A percentile compares a stretch with the other conserved stretches of the same genome.
phyloP scores from a whole-genome alignment of 1,140 invertebrate species.

The Mercenaria mercenaria region DNA sequence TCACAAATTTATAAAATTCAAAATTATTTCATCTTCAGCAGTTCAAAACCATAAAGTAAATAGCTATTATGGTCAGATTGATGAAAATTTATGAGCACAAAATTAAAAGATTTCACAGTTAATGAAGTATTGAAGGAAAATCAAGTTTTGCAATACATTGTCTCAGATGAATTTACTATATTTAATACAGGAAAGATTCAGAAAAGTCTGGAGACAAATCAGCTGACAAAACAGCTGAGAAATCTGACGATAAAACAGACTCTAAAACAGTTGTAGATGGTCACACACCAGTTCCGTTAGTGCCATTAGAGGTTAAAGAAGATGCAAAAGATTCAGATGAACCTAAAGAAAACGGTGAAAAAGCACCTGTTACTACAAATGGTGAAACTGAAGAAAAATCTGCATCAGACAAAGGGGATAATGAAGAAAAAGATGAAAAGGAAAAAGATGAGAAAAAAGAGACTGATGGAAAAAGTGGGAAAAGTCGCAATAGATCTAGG shows the following conservation, averaged over 20 bases:
- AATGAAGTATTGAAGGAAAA: too few relatives aligned
- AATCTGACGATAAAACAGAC: neutral
- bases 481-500: neutral
- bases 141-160: too few relatives aligned
- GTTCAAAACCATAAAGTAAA: too few relatives aligned
- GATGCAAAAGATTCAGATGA: neutral
- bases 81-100: too few relatives aligned
- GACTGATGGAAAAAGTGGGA: neutral
- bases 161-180: too few relatives aligned
- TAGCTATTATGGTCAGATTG: too few relatives aligned
- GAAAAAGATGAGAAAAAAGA: conserved; percentile 13
- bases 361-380: conserved; percentile 3
- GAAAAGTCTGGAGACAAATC: neutral
- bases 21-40: too few relatives aligned
- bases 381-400: conserved; percentile 7
- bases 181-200: conserved; percentile 18
- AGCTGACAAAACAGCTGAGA: neutral
- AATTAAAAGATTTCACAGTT: too few relatives aligned
- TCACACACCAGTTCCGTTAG: conserved; percentile 43
- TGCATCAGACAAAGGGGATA: neutral
- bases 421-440: neutral
- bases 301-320: conserved; percentile 26
- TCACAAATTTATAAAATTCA: too few relatives aligned
- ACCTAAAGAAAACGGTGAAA: neutral
- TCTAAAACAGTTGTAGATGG: conserved; percentile 16